Base-by-base conservation (phyloP, 1,140 invertebrate genomes). In the Pseudobourletiella spinata region DNA sequence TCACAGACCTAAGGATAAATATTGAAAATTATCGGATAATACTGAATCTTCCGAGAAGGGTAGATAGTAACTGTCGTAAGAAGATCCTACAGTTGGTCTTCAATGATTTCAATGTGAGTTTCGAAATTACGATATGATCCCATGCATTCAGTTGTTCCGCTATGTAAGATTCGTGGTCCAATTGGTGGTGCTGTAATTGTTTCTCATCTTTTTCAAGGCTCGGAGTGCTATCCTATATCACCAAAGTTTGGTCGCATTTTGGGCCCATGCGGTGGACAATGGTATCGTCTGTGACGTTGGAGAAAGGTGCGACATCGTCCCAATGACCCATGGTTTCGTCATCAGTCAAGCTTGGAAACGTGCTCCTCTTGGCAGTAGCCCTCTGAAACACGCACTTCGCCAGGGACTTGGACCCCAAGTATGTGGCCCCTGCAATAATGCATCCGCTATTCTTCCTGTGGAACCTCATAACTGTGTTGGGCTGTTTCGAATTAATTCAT, bases 261-360 rank as follows among this genome's bases (percentile, higher is more conserved):
- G 82, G 71, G 79, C 82, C 2, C 84, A 85, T 71, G 81, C 81
- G 50, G 76, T 81, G 3, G 80, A 79, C 2, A 82, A 82, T 20
- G 83, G 83, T 42, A 79, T 85, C 58, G 78, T 85, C 43, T 81
- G 83, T 3, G 83, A 85, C 71, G 76, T 85, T 62, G 83, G 83
- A 20, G 81, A 85, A 59, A 71, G 81, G 56, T 76, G 83, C 61
- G 82, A 84, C 50, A 56, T 68, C 57, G 60, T 70, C 42, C 68
- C 68, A 50, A 64, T 70, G 3, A 67, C 59, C 26, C 64, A 66
- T 48, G 68, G 68, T 24, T 70, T 67, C 32, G 60, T 70, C 20
- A 20, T 70, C 14, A 60, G 43, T 43, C 59, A 67, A 22, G 65
- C 56, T n/a, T 70, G 68, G 68, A 29, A 55, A 14, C 26, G 63